Evolutionary conservation across 2,888 invertebrate genomes (phyloP), one percentile per base, ranked within the genome.

Genomic region (Elgonia sp.): DNA sequence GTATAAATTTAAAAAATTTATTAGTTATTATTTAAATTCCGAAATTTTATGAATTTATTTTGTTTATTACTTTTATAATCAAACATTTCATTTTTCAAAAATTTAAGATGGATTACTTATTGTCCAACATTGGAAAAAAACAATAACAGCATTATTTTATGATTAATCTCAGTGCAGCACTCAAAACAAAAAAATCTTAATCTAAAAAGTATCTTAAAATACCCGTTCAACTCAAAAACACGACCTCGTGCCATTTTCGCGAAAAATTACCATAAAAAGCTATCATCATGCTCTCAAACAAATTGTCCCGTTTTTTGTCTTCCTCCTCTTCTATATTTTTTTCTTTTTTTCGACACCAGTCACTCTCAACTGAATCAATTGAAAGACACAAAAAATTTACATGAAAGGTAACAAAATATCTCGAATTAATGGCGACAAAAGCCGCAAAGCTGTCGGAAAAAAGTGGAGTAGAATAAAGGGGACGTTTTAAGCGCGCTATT

Each of bases 401-500:
- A 69, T 62, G 37, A 46, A 55, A 63, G 55, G 18, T 20, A 63
- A 70, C 70, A 55, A 84, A 77, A 57, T 65, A 39, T 39, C 72
- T 53, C 57, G 79, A 79, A 79, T 69, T 57, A 77, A 55, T 29
- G 67, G 12, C 42, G 21, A 50, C 65, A 57, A 67, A 67, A 29
- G 57, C 65, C 63, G 42, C 39, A 73, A 75, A 82, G 65, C 42
- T 53, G 18, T 12, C 46, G 55, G 29, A 10, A 72, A 79, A 76
- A 80, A 63, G 81, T 86, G 37, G 63, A 69, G 55, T 21, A 55
- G 39, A 53, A 75, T 57, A 81, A 86, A 86, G 70, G 81, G 81
- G 75, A 57, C 63, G 72, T 20, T 80, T 55, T 37, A 18, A 84
- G 70, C 76, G 67, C 60, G 80, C 67, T 75, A 76, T 87, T 84